Conservation (phyloP, 2,797 vertebrate genomes). For the Pterois miles region DNA sequence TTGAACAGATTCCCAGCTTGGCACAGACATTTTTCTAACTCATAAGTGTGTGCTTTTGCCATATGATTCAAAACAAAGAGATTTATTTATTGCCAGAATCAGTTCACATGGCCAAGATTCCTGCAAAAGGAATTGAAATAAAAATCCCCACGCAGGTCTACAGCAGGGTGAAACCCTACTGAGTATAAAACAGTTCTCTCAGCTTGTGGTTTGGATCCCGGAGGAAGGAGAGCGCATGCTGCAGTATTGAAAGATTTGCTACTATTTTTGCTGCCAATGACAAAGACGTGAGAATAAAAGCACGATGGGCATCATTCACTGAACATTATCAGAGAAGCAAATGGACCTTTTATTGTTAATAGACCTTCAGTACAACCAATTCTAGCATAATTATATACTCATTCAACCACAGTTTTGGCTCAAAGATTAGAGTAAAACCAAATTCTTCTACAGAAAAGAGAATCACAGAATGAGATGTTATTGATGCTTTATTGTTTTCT, state of each 20-base stretch:
- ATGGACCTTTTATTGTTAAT: slow-evolving; percentile 37
- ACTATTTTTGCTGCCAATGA: slow-evolving; percentile 18
- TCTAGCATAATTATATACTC: slow-evolving; percentile 20
- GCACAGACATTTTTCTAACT: neutral
- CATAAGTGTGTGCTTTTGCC: neutral
- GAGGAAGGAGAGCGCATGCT: neutral
- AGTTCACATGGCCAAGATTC: slow-evolving; percentile 15
- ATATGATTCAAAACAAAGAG: slow-evolving; percentile 5
- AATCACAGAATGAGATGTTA: neutral
- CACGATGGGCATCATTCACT: slow-evolving; percentile 16
- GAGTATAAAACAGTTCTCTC: slow-evolving; percentile 35
- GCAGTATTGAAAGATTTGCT: slow-evolving; percentile 37
- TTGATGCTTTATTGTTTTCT: neutral
- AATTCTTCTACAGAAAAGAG: neutral
- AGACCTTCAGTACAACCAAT: slow-evolving; percentile 19
- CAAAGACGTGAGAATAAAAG: slow-evolving; percentile 26
- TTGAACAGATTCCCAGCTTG: slow-evolving; percentile 21
- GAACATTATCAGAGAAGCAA: slow-evolving; percentile 31
- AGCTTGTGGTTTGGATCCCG: slow-evolving; percentile 21
- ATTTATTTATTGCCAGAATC: slow-evolving; percentile 10
- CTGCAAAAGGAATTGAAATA: neutral
- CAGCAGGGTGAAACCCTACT: slow-evolving; percentile 14
- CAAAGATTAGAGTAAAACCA: neutral
- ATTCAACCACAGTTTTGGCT: slow-evolving; percentile 8
- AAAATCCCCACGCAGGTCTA: slow-evolving; percentile 14